These are phyloP conservation scores for Fragum whitleyi DNA, from an alignment of 2,888 invertebrate species.

Conservation along the genomic window DNA sequence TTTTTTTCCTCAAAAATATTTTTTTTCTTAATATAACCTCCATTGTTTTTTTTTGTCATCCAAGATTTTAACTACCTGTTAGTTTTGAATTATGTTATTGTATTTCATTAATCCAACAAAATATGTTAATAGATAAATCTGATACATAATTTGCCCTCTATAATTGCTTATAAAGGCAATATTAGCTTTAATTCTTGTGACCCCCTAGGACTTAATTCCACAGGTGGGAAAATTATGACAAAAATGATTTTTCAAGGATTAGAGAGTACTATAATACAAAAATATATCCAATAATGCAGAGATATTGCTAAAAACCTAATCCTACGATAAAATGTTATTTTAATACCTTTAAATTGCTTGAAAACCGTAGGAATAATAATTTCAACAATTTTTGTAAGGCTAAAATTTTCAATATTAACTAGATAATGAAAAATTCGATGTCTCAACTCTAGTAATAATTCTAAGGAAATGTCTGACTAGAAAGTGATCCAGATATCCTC, in stretches of 20 bases:
- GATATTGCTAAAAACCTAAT: not conserved
- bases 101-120: too few species aligned
- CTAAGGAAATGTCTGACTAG: too few species aligned
- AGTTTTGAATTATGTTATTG: too few species aligned
- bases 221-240: slow-evolving; percentile 18
- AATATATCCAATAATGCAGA: not conserved
- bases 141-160: not conserved
- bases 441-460: too few species aligned
- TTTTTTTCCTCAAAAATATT: too few species aligned
- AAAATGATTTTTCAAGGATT: slow-evolving; percentile 18
- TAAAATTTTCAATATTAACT: too few species aligned
- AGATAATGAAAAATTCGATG: too few species aligned
- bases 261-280: slow-evolving; percentile 11
- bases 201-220: not conserved
- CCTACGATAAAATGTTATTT: not conserved
- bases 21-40: too few species aligned
- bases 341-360: not conserved
- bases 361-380: too few species aligned
- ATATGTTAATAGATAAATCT: not conserved
- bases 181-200: not conserved
- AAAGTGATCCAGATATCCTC: too few species aligned
- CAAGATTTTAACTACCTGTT: too few species aligned
- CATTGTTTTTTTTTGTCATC: too few species aligned
- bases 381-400: not conserved
- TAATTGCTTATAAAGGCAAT: not conserved